These are phyloP conservation scores for Andricus quercusramuli DNA, from an alignment of 2,888 invertebrate genomes.

Conservation along the genomic window DNA sequence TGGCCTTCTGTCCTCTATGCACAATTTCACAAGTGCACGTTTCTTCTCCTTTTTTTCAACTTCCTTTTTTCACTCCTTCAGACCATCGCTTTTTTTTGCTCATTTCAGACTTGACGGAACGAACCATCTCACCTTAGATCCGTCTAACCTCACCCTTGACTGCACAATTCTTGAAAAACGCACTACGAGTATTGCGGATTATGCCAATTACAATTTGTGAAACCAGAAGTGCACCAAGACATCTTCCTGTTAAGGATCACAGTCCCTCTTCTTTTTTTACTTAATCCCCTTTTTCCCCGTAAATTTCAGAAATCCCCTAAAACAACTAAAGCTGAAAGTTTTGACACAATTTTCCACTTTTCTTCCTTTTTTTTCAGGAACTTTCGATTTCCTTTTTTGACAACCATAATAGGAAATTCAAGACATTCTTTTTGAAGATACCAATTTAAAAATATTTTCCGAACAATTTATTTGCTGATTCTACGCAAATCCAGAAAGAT, in stretches of 20 bases:
- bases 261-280: no score
- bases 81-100: background rate
- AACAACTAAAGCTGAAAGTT: no score
- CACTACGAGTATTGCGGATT: background rate
- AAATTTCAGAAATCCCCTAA: no score
- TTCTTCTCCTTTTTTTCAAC: background rate
- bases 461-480: no score
- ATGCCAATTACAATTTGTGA: background rate
- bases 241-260: background rate
- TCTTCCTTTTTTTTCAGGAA: no score
- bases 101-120: background rate
- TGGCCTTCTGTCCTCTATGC: background rate
- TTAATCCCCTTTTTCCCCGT: no score
- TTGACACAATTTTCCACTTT: no score
- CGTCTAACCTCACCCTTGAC: background rate
- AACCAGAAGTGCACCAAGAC: background rate
- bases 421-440: no score
- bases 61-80: constrained; percentile 10
- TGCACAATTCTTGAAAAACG: background rate
- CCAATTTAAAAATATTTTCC: no score
- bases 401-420: no score
- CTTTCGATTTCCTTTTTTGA: no score
- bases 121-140: background rate
- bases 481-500: no score
- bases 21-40: constrained; percentile 8